phyloP scores from a whole-genome alignment of 1,140 invertebrate species.

The Diabrotica virgifera region DNA sequence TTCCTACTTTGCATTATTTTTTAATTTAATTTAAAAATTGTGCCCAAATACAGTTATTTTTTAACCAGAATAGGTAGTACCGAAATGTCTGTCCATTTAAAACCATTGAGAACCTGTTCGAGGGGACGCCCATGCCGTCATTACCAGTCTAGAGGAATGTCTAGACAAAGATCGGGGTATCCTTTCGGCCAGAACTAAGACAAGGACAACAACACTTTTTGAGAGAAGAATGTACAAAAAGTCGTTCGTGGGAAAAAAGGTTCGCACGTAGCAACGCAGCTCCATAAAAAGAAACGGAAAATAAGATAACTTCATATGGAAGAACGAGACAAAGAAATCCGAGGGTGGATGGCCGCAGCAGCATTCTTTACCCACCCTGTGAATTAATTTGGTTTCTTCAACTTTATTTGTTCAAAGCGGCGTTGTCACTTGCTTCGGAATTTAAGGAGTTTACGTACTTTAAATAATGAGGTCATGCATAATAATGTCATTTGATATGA shows the following conservation, averaged over 20 bases:
- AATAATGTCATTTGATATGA: background rate
- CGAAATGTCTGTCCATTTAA: no score
- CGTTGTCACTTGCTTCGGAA: background rate
- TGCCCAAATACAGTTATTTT: no score
- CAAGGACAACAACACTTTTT: constrained; percentile 33
- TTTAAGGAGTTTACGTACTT: no score
- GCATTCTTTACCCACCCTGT: constrained; percentile 29
- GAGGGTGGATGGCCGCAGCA: constrained; percentile 27
- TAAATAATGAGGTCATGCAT: no score
- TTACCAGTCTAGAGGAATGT: constrained; percentile 35
- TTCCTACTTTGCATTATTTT: no score
- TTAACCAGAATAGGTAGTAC: no score
- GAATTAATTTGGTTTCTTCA: constrained; percentile 24
- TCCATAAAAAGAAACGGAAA: constrained; percentile 17
- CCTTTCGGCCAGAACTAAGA: constrained; percentile 23
- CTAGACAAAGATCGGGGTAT: constrained; percentile 33
- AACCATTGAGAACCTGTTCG: no score
- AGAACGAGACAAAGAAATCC: constrained; percentile 16
- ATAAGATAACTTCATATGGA: background rate
- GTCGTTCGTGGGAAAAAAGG: constrained; percentile 42
- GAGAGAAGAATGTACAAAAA: constrained; percentile 32
- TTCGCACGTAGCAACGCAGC: constrained; percentile 30
- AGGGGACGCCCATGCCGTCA: constrained; percentile 6
- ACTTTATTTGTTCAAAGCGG: background rate
- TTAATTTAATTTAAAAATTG: no score